Conservation (phyloP, 23 tunicate species). For the Clavelina lepadiformis region DNA sequence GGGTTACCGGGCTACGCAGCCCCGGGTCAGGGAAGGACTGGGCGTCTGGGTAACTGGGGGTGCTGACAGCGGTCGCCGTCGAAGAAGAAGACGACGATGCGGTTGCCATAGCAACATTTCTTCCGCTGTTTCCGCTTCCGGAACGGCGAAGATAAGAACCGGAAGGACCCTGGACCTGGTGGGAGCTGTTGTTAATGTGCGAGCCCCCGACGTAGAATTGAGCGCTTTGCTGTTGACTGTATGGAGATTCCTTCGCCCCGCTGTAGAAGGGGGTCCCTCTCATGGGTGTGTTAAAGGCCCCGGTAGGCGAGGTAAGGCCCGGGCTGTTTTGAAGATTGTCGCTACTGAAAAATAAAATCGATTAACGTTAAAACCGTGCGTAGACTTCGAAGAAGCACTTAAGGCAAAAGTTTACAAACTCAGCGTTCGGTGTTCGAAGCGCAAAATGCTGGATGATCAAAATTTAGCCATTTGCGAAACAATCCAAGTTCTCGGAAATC, state of each 20-base stretch:
- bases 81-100: constrained; percentile 38
- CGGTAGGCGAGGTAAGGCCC: constrained; percentile 24
- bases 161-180: constrained; percentile 27
- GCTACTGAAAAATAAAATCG: constrained; percentile 13
- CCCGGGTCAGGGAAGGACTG: constrained; percentile 12
- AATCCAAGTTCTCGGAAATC: no score
- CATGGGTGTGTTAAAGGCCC: constrained; percentile 5
- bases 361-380: no score
- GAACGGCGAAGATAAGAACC: constrained; percentile 20
- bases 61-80: constrained; percentile 16
- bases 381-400: no score
- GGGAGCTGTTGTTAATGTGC: neutral
- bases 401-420: no score
- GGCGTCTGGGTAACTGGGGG: constrained; percentile 23
- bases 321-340: constrained; percentile 25
- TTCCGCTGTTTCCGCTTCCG: constrained; percentile 25
- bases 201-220: neutral
- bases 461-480: no score
- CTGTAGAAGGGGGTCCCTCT: constrained; percentile 34
- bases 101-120: constrained; percentile 1
- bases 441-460: no score
- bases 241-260: constrained; percentile 13
- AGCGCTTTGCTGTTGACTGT: neutral
- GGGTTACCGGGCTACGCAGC: constrained; percentile 14
- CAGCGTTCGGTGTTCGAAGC: no score